Base-by-base conservation (phyloP, 2,797 vertebrate species). In the Cetoscarus ocellatus region DNA sequence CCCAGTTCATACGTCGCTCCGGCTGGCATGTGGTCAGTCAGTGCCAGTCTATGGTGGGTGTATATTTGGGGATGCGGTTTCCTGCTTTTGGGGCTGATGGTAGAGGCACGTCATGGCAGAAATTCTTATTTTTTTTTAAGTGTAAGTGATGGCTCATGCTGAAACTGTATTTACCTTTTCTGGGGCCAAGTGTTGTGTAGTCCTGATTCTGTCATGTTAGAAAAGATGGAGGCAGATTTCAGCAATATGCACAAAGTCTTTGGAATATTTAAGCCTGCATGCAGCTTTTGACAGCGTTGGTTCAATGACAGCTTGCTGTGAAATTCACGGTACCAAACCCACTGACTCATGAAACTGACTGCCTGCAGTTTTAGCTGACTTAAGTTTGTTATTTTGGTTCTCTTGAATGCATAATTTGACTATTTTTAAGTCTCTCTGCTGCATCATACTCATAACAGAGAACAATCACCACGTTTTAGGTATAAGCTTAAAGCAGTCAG, bases 51-150 rank as follows among this genome's bases (percentile, higher is more conserved):
- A 78, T 51, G 80, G 76, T 81, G 49, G 85, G 83, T 66, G 71
- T 90, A 82, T 87, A 82, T 87, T 87, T 84, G 74, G 84, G 77
- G 71, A 75, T 57, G 86, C 5, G 91, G 92, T 90, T 93, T 92
- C 79, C 83, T 74, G 75, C 83, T 74, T 50, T 79, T 65, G 67
- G 75, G 79, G 54, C 63, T 69, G 85, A 85, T 73, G 80, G 75
- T 73, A 19, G 75, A 82, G 57, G 66, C 77, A 53, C 85, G 75
- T 90, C 87, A 89, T 56, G 27, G 54, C 48, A 47, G 14, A 42
- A 27, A 27, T 27, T 75, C 57, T 65, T 53, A 57, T 48, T 43
- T 67, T 82, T 57, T 72, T 44, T 9, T 14, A 11, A 59, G 57
- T 61, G 72, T 62, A 64, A 82, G 65, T 35, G 34, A 50, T n/a